Percentiles rank a stretch among this genome's conserved stretches.
These are phyloP conservation scores for Craseonycteris thonglongyai DNA, from an alignment of 2,113 vertebrate species.

Conservation along the genomic window DNA sequence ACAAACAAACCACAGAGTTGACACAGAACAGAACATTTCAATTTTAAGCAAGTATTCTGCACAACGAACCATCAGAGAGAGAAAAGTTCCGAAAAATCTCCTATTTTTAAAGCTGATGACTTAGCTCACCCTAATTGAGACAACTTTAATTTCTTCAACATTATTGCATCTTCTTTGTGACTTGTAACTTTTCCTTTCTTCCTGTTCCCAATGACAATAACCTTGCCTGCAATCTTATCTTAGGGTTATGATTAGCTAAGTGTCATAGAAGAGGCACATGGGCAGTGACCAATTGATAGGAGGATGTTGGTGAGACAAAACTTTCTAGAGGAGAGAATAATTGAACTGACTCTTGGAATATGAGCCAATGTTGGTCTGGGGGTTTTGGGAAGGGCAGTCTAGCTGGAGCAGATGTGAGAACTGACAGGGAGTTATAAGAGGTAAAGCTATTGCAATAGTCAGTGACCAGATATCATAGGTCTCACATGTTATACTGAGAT, in stretches of 20 bases:
- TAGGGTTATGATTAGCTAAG: neutral
- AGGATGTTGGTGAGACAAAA: neutral
- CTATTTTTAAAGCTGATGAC: neutral
- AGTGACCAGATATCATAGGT: neutral
- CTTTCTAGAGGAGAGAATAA: neutral
- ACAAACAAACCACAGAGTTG: neutral
- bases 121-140: neutral
- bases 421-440: neutral
- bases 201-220: neutral
- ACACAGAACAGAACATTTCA: neutral
- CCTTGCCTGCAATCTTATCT: neutral
- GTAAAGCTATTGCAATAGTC: neutral
- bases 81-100: neutral
- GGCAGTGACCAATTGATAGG: neutral
- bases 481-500: neutral
- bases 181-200: neutral
- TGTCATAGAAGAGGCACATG: neutral
- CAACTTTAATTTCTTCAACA: neutral
- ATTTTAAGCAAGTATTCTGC: neutral
- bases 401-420: neutral
- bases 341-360: neutral
- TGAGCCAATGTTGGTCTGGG: neutral
- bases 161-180: neutral
- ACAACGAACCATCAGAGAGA: neutral
- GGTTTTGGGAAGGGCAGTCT: neutral